These are phyloP conservation scores for Xylota sylvarum DNA, from an alignment of 2,888 invertebrate species.

Conservation along the genomic window DNA sequence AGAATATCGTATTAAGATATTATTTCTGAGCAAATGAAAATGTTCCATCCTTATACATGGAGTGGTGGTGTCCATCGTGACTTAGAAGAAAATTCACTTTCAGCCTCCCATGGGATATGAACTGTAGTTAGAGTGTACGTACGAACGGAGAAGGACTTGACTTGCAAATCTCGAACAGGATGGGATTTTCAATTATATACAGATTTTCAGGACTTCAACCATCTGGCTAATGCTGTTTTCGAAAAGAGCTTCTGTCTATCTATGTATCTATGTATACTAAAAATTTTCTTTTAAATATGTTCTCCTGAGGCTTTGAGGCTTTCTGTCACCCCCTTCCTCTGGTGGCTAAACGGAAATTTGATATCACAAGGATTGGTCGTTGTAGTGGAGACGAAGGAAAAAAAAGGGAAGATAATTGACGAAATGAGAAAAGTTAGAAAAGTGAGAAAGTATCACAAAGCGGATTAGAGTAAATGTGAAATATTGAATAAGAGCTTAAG, in stretches of 20 bases:
- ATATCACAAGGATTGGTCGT: slow-evolving; percentile 41
- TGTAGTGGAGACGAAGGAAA: not conserved
- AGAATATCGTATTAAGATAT: slow-evolving; percentile 74
- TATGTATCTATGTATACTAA: slow-evolving; percentile 23
- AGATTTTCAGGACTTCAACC: slow-evolving; percentile 44
- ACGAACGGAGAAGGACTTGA: slow-evolving; percentile 18
- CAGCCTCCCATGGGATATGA: not conserved
- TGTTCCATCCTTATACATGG: not conserved
- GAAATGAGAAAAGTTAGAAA: slow-evolving; percentile 28
- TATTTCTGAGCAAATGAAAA: slow-evolving; percentile 58
- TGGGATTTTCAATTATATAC: slow-evolving; percentile 65
- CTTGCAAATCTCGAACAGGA: slow-evolving; percentile 12
- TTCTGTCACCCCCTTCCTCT: not conserved
- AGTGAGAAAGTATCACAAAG: slow-evolving; percentile 5
- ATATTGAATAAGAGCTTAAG: slow-evolving; percentile 15
- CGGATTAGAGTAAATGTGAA: slow-evolving; percentile 13
- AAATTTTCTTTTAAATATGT: slow-evolving; percentile 22
- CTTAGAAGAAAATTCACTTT: not conserved
- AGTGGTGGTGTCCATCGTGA: slow-evolving; percentile 5
- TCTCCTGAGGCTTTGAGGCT: slow-evolving; percentile 37
- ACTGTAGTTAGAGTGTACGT: slow-evolving; percentile 17
- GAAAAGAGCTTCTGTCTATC: not conserved
- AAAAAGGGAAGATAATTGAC: slow-evolving; percentile 18
- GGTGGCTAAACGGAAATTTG: slow-evolving; percentile 42
- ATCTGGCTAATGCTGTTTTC: slow-evolving; percentile 14